Evolutionary conservation across 2,113 vertebrate species (phyloP).

Genomic region (Petromus typicus): DNA sequence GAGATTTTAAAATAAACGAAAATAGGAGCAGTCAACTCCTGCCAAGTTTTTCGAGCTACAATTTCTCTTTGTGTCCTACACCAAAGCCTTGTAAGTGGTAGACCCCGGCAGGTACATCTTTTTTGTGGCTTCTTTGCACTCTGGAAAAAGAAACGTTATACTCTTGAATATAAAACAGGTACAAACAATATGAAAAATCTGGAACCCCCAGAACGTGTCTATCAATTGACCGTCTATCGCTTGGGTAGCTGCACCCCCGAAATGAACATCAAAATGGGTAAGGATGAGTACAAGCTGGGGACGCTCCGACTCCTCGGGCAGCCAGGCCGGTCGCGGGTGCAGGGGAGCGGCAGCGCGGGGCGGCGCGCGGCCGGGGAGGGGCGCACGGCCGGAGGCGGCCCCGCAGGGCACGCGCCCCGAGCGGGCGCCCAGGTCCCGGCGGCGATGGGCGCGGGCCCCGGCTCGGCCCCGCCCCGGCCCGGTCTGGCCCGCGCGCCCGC

Average conservation of each 20-base stretch:
- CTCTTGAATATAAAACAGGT: conserved; percentile 11
- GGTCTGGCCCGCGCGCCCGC: not conserved
- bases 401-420: fast-evolving
- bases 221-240: not conserved
- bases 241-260: not conserved
- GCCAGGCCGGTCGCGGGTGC: not conserved
- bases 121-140: not conserved
- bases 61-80: not conserved
- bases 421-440: not conserved
- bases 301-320: not conserved
- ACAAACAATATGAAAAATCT: not conserved
- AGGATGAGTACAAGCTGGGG: not conserved
- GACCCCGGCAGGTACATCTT: not conserved
- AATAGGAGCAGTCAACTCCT: not conserved
- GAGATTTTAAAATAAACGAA: not conserved
- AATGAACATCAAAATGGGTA: not conserved
- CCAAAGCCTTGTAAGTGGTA: not conserved
- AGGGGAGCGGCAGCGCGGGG: not conserved
- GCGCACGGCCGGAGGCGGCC: not conserved
- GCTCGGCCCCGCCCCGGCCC: too few relatives aligned
- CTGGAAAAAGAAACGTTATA: not conserved
- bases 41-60: not conserved
- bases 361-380: conserved; percentile 33
- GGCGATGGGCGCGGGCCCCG: conserved; percentile 15
- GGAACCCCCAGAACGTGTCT: not conserved